phyloP scores from a whole-genome alignment of 2,113 vertebrate genomes.

The Tragelaphus imberbis region DNA sequence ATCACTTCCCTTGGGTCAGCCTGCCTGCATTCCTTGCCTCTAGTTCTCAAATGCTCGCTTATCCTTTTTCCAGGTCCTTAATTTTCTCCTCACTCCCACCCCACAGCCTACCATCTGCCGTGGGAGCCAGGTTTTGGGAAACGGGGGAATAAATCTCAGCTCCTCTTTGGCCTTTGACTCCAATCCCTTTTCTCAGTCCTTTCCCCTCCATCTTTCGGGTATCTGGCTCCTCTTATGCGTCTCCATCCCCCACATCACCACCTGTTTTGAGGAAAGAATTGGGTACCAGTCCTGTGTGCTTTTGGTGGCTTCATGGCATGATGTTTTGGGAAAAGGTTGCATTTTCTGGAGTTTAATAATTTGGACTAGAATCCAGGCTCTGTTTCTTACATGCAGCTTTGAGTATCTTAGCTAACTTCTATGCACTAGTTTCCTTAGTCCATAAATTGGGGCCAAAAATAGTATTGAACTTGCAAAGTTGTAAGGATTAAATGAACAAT shows the following conservation, averaged over 20 bases:
- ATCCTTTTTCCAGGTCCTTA: not conserved
- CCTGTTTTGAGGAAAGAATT: not conserved
- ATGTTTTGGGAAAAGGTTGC: not conserved
- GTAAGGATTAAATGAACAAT: not conserved
- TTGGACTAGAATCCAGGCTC: not conserved
- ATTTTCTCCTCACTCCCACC: not conserved
- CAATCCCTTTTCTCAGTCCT: not conserved
- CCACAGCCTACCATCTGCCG: fast-evolving
- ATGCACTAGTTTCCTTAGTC: not conserved
- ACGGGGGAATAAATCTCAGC: not conserved
- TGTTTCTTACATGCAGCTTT: not conserved
- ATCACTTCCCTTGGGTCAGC: fast-evolving
- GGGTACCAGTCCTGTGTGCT: not conserved
- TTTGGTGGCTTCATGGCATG: not conserved
- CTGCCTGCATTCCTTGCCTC: not conserved
- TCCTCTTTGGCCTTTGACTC: not conserved
- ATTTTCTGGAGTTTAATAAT: not conserved
- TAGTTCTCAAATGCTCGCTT: not conserved
- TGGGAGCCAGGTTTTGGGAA: not conserved
- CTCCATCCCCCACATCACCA: not conserved
- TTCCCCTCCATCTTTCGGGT: not conserved
- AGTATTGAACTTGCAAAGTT: not conserved
- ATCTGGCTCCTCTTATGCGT: not conserved
- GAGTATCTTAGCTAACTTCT: not conserved
- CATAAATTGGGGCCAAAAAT: not conserved